Evolutionary conservation across 2,797 vertebrate species (phyloP).

Genomic region (Pygocentrus nattereri): DNA sequence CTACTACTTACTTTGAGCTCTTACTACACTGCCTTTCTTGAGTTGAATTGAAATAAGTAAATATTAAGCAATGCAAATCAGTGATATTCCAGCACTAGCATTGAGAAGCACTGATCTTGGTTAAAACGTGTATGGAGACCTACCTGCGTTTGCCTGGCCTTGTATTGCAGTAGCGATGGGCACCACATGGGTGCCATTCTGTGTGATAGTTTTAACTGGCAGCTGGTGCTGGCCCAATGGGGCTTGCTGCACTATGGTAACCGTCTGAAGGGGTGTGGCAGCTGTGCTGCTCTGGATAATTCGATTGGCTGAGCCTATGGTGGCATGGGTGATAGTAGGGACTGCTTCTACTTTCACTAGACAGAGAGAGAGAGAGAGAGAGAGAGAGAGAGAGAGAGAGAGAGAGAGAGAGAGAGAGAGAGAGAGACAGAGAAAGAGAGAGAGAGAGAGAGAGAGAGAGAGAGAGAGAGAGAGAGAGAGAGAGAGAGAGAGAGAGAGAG

Average conservation of each 20-base stretch:
- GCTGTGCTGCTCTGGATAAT: slow-evolving; percentile 88
- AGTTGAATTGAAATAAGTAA: too few relatives aligned
- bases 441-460: too few relatives aligned
- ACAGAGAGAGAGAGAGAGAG: slow-evolving; percentile 4
- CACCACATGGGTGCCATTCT: slow-evolving; percentile 91
- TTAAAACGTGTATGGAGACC: slow-evolving; percentile 39
- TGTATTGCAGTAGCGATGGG: slow-evolving; percentile 86
- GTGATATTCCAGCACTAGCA: too few relatives aligned
- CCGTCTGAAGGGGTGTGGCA: slow-evolving; percentile 85
- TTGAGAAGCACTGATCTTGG: not conserved
- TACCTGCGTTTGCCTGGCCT: slow-evolving; percentile 83
- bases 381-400: not conserved
- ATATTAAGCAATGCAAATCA: too few relatives aligned
- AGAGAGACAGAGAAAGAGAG: too few relatives aligned
- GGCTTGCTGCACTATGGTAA: slow-evolving; percentile 91
- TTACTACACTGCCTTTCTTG: too few relatives aligned
- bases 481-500: too few relatives aligned
- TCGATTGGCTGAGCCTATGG: slow-evolving; percentile 84
- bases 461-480: too few relatives aligned
- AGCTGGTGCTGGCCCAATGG: slow-evolving; percentile 96
- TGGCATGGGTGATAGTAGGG: slow-evolving; percentile 83
- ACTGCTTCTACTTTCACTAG: slow-evolving; percentile 94
- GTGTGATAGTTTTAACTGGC: slow-evolving; percentile 92
- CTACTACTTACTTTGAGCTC: too few relatives aligned
- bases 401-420: too few relatives aligned